phyloP scores from a whole-genome alignment of 1,140 invertebrate species.

The Penaeus japonicus region DNA sequence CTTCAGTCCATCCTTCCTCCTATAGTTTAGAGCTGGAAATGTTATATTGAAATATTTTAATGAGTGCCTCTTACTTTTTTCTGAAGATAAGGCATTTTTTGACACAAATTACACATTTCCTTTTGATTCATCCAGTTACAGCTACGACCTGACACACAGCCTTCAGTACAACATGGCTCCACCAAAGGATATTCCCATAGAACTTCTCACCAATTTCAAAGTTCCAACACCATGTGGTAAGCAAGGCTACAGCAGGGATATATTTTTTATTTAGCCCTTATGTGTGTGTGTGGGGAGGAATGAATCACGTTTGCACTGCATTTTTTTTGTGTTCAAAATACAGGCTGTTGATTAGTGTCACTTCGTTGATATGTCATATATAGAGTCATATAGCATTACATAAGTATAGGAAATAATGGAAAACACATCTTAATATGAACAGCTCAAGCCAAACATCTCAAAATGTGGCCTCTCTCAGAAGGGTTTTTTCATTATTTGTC shows the following conservation, averaged over 20 bases:
- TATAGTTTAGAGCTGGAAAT: too few relatives aligned
- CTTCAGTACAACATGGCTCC: constrained; percentile 91
- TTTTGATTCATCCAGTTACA: constrained; percentile 75
- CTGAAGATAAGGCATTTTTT: not conserved
- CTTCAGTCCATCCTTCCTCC: too few relatives aligned
- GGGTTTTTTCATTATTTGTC: too few relatives aligned
- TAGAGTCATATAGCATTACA: too few relatives aligned
- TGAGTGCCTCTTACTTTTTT: not conserved
- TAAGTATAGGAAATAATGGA: too few relatives aligned
- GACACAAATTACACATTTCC: constrained; percentile 10
- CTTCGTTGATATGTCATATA: too few relatives aligned
- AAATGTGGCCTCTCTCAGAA: too few relatives aligned
- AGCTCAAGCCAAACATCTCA: too few relatives aligned
- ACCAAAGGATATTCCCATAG: constrained; percentile 65
- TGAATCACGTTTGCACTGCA: not conserved
- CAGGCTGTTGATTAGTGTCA: too few relatives aligned
- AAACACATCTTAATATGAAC: too few relatives aligned
- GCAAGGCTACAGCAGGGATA: too few relatives aligned
- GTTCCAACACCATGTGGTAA: not conserved
- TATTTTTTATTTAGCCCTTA: not conserved
- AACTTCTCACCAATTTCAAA: constrained; percentile 21
- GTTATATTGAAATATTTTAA: constrained; percentile 1
- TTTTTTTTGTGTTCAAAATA: too few relatives aligned
- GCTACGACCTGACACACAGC: constrained; percentile 95
- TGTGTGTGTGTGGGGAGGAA: not conserved